A percentile compares a stretch with the other conserved stretches of the same genome.
These are phyloP conservation scores for Barypeithes pellucidus DNA, from an alignment of 2,888 invertebrate species.

Conservation along the genomic window DNA sequence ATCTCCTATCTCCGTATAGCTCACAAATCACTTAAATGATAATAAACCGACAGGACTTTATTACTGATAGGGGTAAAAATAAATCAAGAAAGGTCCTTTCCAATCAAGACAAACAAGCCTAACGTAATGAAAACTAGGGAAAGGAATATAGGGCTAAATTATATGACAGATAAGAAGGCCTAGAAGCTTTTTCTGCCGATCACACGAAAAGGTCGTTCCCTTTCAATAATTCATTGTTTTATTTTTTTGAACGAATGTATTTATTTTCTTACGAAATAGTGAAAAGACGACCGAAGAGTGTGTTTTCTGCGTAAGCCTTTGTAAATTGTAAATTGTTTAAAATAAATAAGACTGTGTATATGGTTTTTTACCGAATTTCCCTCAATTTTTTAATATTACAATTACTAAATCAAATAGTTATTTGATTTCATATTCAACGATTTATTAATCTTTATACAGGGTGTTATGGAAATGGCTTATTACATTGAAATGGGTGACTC, in stretches of 20 bases:
- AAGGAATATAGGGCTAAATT: constrained; percentile 49
- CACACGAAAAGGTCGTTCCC: constrained; percentile 21
- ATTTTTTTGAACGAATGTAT: constrained; percentile 9
- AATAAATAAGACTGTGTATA: too few species aligned
- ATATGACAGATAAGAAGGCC: constrained; percentile 48
- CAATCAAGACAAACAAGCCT: constrained; percentile 51
- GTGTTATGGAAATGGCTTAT: too few species aligned
- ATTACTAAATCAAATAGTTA: too few species aligned
- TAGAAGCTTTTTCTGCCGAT: constrained; percentile 24
- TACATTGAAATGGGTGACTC: too few species aligned
- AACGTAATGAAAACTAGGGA: constrained; percentile 51
- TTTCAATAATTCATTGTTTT: constrained; percentile 40
- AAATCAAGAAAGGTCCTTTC: constrained; percentile 49
- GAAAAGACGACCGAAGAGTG: background rate
- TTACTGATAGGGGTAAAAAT: constrained; percentile 50
- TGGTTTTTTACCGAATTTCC: too few species aligned
- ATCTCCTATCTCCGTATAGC: constrained; percentile 24
- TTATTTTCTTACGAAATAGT: constrained; percentile 9
- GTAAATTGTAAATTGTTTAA: background rate
- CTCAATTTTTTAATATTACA: too few species aligned
- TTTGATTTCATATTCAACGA: too few species aligned
- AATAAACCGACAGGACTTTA: constrained; percentile 47
- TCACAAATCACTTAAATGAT: constrained; percentile 49
- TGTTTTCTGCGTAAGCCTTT: background rate
- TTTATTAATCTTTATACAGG: too few species aligned